phyloP scores from a whole-genome alignment of 2,797 vertebrate genomes.

The Novumbra hubbsi region DNA sequence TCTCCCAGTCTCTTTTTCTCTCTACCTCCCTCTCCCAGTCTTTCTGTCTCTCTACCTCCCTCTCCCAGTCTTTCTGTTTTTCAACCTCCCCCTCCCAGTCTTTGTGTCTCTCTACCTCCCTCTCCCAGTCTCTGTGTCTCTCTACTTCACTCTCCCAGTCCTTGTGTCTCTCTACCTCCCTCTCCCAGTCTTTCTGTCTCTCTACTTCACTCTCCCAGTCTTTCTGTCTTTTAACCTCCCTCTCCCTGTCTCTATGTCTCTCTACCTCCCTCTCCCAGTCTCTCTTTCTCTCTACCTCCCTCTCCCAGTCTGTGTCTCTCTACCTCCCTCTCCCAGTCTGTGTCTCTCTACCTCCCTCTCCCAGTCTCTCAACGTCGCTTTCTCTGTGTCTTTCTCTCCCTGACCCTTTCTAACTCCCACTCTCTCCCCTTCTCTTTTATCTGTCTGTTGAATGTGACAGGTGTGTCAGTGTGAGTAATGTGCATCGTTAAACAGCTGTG shows the following conservation, averaged over 20 bases:
- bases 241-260: not conserved
- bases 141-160: not conserved
- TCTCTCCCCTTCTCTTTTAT: too few species aligned
- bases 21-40: constrained; percentile 5
- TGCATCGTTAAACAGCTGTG: not conserved
- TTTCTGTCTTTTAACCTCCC: too few species aligned
- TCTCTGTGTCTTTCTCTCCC: not conserved
- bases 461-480: constrained; percentile 9
- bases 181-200: too few species aligned
- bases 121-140: not conserved
- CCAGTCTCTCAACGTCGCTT: not conserved
- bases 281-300: not conserved
- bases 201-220: not conserved
- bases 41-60: too few species aligned
- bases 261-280: not conserved
- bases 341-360: not conserved
- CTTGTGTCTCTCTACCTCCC: not conserved
- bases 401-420: not conserved
- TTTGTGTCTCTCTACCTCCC: constrained; percentile 1
- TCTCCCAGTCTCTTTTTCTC: not conserved
- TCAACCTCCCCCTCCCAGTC: too few species aligned
- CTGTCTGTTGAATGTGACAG: not conserved
- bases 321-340: not conserved
- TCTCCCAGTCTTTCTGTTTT: too few species aligned
- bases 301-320: not conserved